Evolutionary conservation across 1,140 invertebrate species (phyloP).

Genomic region (Oreohelix idahoensis): DNA sequence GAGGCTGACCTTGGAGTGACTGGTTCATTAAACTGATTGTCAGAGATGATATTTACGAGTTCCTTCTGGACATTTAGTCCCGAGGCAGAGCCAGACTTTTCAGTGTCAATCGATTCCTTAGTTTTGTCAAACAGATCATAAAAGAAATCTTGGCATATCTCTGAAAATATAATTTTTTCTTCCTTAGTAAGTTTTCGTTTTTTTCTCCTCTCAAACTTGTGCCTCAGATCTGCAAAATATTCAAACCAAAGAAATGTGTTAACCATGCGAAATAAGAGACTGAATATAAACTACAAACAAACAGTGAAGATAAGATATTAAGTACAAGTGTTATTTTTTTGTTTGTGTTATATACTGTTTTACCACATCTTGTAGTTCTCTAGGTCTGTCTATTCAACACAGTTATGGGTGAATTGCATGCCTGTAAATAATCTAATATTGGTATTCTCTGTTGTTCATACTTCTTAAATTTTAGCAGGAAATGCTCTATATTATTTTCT

Average conservation of each 20-base stretch:
- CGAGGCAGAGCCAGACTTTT: background rate
- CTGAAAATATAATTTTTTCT: conserved; percentile 59
- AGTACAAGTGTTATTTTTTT: too few species aligned
- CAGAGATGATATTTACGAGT: background rate
- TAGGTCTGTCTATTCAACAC: too few species aligned
- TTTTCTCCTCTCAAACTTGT: conserved; percentile 63
- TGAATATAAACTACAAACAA: too few species aligned
- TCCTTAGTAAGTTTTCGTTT: conserved; percentile 61
- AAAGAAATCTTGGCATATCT: conserved; percentile 54
- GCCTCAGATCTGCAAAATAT: conserved; percentile 58
- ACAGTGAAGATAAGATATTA: too few species aligned
- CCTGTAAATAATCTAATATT: too few species aligned
- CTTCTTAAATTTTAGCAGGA: too few species aligned
- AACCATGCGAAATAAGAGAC: too few species aligned
- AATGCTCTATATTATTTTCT: too few species aligned
- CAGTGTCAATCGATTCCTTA: background rate
- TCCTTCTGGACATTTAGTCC: background rate
- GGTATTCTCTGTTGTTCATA: too few species aligned
- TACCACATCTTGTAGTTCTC: too few species aligned
- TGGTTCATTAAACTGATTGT: background rate
- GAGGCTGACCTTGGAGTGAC: background rate
- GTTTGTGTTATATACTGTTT: too few species aligned
- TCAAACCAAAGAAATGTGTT: background rate
- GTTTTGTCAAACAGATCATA: conserved; percentile 48
- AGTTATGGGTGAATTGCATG: too few species aligned